phyloP scores from a whole-genome alignment of 2,113 vertebrate species.

The Sciurus niger region DNA sequence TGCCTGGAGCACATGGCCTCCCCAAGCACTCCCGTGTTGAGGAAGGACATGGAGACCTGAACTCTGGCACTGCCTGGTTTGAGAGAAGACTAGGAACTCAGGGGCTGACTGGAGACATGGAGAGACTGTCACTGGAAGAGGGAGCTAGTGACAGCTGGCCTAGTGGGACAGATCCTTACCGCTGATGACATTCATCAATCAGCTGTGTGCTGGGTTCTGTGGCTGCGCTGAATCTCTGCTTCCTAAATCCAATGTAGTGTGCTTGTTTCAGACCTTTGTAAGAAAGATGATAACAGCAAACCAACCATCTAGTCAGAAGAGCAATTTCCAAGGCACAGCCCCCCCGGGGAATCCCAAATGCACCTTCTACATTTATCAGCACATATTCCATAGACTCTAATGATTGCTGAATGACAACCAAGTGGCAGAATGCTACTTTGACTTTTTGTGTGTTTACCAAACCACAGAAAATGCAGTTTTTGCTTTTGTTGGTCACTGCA shows the following conservation, averaged over 20 bases:
- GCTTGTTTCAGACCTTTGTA: not conserved
- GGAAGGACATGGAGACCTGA: not conserved
- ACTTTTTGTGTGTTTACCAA: not conserved
- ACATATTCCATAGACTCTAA: not conserved
- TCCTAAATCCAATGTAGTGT: not conserved
- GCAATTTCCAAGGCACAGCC: not conserved
- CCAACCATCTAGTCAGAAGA: not conserved
- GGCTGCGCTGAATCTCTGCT: not conserved
- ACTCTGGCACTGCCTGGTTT: not conserved
- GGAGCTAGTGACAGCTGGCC: not conserved
- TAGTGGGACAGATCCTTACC: accelerated
- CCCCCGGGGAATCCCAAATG: not conserved
- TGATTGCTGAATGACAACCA: not conserved
- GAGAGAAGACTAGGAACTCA: not conserved
- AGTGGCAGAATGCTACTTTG: accelerated
- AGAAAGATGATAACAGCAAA: not conserved
- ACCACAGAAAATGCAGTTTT: not conserved
- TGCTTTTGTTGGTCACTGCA: not conserved
- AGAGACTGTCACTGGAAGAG: not conserved
- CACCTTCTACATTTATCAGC: not conserved
- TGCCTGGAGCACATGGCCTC: not conserved
- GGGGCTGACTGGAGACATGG: not conserved
- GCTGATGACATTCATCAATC: not conserved
- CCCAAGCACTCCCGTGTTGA: not conserved
- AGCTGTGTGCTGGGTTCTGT: accelerated